Conservation (phyloP, 2,888 invertebrate genomes). For the Seira sanloemensis region DNA sequence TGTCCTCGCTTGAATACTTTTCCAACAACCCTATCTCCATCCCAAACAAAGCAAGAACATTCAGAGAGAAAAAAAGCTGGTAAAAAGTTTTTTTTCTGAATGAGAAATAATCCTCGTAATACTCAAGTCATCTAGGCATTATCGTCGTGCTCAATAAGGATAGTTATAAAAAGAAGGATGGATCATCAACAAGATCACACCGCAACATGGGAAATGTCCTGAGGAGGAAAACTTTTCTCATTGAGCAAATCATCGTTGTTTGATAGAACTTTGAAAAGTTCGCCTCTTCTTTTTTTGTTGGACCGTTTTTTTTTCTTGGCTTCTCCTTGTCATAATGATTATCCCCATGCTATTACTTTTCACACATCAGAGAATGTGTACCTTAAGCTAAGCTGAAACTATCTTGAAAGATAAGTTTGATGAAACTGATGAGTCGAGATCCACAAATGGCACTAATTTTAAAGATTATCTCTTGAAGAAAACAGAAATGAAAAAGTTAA, state of each 20-base stretch:
- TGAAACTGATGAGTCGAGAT: constrained; percentile 12
- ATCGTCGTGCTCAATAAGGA: not conserved
- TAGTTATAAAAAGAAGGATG: constrained; percentile 23
- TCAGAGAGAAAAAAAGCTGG: not conserved
- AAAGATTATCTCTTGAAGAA: constrained; percentile 34
- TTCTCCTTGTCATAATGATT: constrained; percentile 19
- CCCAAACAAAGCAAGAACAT: not conserved
- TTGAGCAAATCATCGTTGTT: constrained; percentile 52
- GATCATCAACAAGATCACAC: constrained; percentile 48
- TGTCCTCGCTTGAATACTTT: not conserved
- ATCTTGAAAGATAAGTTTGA: not conserved
- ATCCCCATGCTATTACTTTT: constrained; percentile 1
- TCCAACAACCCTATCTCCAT: not conserved
- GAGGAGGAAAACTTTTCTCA: constrained; percentile 48
- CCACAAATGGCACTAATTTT: constrained; percentile 54
- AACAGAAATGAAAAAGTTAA: constrained; percentile 15
- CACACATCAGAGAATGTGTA: not conserved
- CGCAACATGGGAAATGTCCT: constrained; percentile 27
- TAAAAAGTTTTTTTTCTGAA: constrained; percentile 26
- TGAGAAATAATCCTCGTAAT: constrained; percentile 22
- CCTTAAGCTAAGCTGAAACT: not conserved
- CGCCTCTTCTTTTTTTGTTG: not conserved
- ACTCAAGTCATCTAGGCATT: constrained; percentile 10
- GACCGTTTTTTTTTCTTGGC: constrained; percentile 21
- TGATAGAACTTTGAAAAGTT: constrained; percentile 38